Evolutionary conservation across 2,797 vertebrate species (phyloP).

Genomic region (Molossus molossus): DNA sequence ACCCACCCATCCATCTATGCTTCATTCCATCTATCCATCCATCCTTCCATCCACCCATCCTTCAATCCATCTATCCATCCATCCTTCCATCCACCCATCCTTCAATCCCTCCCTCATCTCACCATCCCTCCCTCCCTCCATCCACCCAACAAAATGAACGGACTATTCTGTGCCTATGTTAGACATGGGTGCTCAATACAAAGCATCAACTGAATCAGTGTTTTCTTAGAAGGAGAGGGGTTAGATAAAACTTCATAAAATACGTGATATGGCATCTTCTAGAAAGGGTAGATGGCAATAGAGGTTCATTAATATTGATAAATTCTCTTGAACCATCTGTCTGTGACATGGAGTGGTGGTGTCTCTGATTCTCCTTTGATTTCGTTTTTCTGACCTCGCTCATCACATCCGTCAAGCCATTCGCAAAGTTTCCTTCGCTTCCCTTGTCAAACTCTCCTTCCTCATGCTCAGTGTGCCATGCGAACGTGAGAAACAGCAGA

Average conservation of each 20-base stretch:
- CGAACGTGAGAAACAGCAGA: conserved; percentile 62
- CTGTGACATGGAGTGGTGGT: rapidly evolving
- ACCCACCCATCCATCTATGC: rapidly evolving
- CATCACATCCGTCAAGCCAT: not conserved
- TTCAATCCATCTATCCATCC: not conserved
- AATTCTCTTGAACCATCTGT: not conserved
- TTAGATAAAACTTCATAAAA: not conserved
- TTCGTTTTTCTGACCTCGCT: not conserved
- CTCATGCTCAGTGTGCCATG: not conserved
- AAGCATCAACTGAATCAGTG: not conserved
- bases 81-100: not conserved
- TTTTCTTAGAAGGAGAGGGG: not conserved
- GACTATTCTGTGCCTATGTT: not conserved
- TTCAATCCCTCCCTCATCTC: rapidly evolving
- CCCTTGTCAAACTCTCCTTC: conserved; percentile 61
- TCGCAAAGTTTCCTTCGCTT: conserved; percentile 5
- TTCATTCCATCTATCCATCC: too few relatives aligned
- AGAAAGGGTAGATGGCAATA: not conserved
- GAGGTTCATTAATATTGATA: not conserved
- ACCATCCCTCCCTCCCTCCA: rapidly evolving
- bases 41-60: not conserved
- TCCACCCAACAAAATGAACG: not conserved
- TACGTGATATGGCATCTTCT: conserved; percentile 23
- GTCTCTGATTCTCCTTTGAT: not conserved
- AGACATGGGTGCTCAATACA: not conserved